Conservation (phyloP, 2,113 vertebrate genomes). For the Colinus virginianus region DNA sequence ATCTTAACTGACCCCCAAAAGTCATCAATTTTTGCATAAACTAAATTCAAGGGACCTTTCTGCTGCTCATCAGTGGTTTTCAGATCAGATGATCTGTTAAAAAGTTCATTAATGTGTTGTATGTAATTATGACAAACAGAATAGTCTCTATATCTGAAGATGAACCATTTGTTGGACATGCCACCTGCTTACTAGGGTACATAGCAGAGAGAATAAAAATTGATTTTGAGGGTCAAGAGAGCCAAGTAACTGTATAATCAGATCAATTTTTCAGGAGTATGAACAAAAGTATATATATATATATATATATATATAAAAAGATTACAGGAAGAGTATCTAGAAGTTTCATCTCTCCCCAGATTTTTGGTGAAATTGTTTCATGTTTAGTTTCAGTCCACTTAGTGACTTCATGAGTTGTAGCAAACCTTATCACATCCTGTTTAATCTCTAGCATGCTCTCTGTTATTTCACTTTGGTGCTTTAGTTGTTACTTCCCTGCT, state of each 20-base stretch:
- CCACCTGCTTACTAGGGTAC: not conserved
- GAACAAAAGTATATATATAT: not conserved
- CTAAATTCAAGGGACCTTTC: not conserved
- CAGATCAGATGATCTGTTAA: not conserved
- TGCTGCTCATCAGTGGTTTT: not conserved
- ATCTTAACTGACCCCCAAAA: not conserved
- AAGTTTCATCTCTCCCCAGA: not conserved
- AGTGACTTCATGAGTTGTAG: not conserved
- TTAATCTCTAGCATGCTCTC: not conserved
- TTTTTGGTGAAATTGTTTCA: not conserved
- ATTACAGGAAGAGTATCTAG: not conserved
- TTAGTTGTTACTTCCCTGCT: not conserved
- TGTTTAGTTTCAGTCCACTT: not conserved
- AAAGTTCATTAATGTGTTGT: not conserved
- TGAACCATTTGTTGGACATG: not conserved
- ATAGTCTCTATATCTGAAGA: not conserved
- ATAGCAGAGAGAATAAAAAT: not conserved
- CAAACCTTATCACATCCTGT: not conserved
- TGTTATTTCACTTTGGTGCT: not conserved
- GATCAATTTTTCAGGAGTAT: not conserved
- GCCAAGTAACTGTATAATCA: not conserved
- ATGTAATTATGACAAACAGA: not conserved
- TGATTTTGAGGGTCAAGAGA: not conserved
- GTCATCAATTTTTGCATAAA: not conserved
- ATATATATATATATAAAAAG: too few relatives aligned